phyloP scores from a whole-genome alignment of 2,888 invertebrate species.

The Hydropsyche betteni region DNA sequence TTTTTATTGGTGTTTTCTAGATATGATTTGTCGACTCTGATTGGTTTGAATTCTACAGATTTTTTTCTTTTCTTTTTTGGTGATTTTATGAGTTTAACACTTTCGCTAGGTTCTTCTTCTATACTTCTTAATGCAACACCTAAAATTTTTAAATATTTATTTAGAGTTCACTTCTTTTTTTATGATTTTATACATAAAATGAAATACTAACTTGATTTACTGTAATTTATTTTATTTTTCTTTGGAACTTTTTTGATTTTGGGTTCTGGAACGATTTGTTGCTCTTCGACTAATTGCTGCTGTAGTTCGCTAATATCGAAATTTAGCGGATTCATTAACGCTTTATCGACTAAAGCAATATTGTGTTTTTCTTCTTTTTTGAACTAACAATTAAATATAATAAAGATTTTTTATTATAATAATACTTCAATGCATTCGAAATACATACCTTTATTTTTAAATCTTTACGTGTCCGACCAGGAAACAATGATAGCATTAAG shows the following conservation, averaged over 20 bases:
- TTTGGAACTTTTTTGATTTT: neutral
- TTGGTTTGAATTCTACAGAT: neutral
- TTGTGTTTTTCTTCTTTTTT: constrained; percentile 89
- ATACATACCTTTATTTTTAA: constrained; percentile 78
- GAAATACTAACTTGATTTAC: neutral
- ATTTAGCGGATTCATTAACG: constrained; percentile 73
- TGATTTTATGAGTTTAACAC: neutral
- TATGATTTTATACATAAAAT: neutral
- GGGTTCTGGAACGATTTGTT: constrained; percentile 50
- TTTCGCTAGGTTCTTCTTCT: neutral
- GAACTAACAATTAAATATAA: constrained; percentile 63
- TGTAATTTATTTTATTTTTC: too few relatives aligned
- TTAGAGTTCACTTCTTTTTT: neutral
- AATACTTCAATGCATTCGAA: neutral
- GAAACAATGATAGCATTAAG: constrained; percentile 85
- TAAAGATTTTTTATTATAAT: neutral
- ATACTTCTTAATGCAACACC: constrained; percentile 15
- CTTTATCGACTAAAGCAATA: constrained; percentile 77
- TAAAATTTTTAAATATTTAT: constrained; percentile 22
- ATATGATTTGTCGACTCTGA: neutral
- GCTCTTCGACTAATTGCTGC: constrained; percentile 60
- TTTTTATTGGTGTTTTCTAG: neutral
- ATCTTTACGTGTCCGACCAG: constrained; percentile 80
- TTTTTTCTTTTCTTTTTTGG: neutral
- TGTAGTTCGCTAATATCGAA: constrained; percentile 74